Evolutionary conservation across 92 coral and sea anemone species (phyloP), one percentile per base, ranked within the genome.

Genomic region (Porites cylindrica): DNA sequence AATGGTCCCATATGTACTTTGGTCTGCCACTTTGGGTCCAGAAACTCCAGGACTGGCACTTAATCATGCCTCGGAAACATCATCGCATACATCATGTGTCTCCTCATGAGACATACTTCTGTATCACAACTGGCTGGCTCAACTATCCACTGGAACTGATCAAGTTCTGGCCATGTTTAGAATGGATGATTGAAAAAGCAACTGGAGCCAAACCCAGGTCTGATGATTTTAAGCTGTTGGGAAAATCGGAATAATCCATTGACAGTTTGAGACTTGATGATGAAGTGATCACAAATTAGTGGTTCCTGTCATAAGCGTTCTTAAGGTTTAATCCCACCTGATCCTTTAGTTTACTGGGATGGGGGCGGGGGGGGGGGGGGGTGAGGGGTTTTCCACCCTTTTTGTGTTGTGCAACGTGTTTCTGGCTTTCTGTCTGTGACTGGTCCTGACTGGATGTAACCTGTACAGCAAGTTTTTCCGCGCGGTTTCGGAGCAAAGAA

Each of bases 1-100:
- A 96, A 83, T 96, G 99, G 99, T 96, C 99, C 1, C 99, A 96
- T 65, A 96, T 97, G 1, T 96, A 96, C 81, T 96, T 93, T 88
- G 99, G 99, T 0, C 84, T 96, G 59, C 99, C 99, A 1, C 81
- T 91, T 79, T 96, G 99, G 99, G 99, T 96, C 60, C 94, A 91
- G 72, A 90, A 91, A 71, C 87, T 96, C 1, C 99, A 96, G 87
- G 93, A 93, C 24, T 96, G 95, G 94, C 95, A 93, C 64, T 83
- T 96, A 8, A 96, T 96, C 79, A 81, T 96, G 8, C 99, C 99
- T 1, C 82, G 93, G n/a, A 90, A 88, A 32, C 98, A 96, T 76
- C 99, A 96, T 80, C 93, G 99, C 3, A 90, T 96, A 76, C 99
- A 96, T 75, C 99, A 96, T 69, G 97, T 96, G 1, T 87, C 99